These are phyloP conservation scores for Gavia stellata DNA, from an alignment of 2,113 vertebrate species.

Conservation along the genomic window DNA sequence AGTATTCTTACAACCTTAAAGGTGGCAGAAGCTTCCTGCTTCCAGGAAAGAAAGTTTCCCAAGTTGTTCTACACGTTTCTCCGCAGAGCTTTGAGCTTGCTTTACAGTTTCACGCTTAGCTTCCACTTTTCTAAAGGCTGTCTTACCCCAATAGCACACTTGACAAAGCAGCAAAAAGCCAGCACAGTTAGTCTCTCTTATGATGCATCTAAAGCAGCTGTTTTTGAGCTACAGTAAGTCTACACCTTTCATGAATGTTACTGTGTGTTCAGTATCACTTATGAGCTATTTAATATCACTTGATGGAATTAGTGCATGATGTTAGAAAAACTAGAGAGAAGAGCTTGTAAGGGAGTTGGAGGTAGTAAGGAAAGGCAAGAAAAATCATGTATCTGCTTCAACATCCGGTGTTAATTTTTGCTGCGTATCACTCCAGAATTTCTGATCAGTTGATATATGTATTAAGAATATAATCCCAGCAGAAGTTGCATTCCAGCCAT, in stretches of 20 bases:
- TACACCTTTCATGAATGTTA: not conserved
- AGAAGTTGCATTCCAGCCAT: not conserved
- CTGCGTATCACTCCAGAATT: not conserved
- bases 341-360: not conserved
- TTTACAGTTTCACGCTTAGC: not conserved
- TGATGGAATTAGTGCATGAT: not conserved
- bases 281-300: not conserved
- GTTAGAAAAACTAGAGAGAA: not conserved
- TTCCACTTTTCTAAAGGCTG: not conserved
- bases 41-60: not conserved
- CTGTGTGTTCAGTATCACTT: not conserved
- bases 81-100: not conserved
- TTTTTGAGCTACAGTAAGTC: not conserved
- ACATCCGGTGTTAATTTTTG: not conserved
- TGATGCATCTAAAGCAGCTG: not conserved
- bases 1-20: not conserved
- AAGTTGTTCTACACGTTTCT: not conserved
- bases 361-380: not conserved
- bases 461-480: not conserved
- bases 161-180: not conserved
- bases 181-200: not conserved
- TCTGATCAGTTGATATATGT: not conserved
- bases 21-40: not conserved
- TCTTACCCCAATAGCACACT: not conserved
- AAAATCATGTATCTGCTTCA: not conserved